Conservation (phyloP, 2,888 invertebrate genomes). For the Tyria jacobaeae region DNA sequence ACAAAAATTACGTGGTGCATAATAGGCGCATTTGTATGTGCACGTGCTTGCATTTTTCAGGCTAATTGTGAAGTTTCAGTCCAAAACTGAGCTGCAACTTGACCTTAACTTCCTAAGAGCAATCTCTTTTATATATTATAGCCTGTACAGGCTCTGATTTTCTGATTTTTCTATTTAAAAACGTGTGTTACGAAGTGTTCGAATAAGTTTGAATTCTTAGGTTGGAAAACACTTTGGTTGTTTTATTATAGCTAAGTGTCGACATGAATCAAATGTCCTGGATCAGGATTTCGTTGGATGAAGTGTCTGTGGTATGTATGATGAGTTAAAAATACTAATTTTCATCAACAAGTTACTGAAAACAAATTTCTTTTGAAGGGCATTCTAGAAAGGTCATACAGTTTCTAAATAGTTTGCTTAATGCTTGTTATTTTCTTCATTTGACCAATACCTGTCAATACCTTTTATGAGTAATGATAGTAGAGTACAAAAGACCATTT, state of each 20-base stretch:
- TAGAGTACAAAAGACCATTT: background rate
- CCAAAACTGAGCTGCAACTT: slow-evolving; percentile 49
- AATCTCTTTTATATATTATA: slow-evolving; percentile 32
- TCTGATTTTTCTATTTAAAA: slow-evolving; percentile 52
- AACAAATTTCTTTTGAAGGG: slow-evolving; percentile 50
- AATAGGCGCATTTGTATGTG: slow-evolving; percentile 74
- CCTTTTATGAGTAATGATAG: background rate
- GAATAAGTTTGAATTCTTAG: slow-evolving; percentile 61
- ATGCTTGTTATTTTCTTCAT: background rate
- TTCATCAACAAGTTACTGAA: slow-evolving; percentile 27
- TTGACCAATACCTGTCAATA: background rate
- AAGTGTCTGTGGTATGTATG: slow-evolving; percentile 81
- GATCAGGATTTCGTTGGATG: slow-evolving; percentile 64
- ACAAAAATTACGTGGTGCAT: slow-evolving; percentile 62
- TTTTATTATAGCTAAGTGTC: slow-evolving; percentile 64
- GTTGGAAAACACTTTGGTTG: slow-evolving; percentile 72
- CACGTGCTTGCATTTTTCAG: slow-evolving; percentile 85
- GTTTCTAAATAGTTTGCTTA: slow-evolving; percentile 27
- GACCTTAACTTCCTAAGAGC: slow-evolving; percentile 43
- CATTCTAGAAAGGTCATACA: slow-evolving; percentile 61
- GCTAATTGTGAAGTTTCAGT: slow-evolving; percentile 71
- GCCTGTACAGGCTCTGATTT: slow-evolving; percentile 31
- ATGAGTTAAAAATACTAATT: slow-evolving; percentile 10
- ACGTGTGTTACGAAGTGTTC: slow-evolving; percentile 63
- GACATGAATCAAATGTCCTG: slow-evolving; percentile 56